Evolutionary conservation across 2,113 vertebrate genomes (phyloP).

Genomic region (Forbesichthys agassizii): DNA sequence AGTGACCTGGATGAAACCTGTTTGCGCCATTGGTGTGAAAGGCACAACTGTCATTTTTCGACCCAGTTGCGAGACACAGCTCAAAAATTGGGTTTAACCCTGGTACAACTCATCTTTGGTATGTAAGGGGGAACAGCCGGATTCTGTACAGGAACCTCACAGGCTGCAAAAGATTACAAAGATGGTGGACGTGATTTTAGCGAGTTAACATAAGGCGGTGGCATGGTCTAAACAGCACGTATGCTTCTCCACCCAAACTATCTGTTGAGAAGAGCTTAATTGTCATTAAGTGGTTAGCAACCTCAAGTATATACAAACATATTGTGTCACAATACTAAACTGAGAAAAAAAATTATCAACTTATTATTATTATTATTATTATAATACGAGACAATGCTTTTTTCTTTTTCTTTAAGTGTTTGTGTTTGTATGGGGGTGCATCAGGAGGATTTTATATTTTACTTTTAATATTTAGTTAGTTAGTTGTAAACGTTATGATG

Average conservation of each 20-base stretch:
- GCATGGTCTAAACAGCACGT: constrained; percentile 65
- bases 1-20: constrained; percentile 60
- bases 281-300: constrained; percentile 67
- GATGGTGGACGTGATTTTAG: constrained; percentile 74
- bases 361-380: constrained; percentile 31
- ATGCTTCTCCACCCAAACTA: constrained; percentile 63
- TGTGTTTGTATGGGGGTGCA: constrained; percentile 55
- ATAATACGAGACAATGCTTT: constrained; percentile 65
- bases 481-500: too few species aligned
- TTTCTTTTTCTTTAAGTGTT: constrained; percentile 49
- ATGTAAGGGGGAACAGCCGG: too few species aligned
- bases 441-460: constrained; percentile 19
- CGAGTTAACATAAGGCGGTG: too few species aligned
- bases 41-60: constrained; percentile 36
- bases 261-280: constrained; percentile 65
- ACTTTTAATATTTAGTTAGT: too few species aligned
- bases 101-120: constrained; percentile 52
- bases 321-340: constrained; percentile 77
- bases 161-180: constrained; percentile 78
- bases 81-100: constrained; percentile 44
- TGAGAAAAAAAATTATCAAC: constrained; percentile 59
- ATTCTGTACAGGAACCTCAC: too few species aligned
- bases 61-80: constrained; percentile 39
- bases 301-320: constrained; percentile 83
- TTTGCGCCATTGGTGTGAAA: constrained; percentile 73